Conservation (phyloP, 2,113 vertebrate genomes). For the Tychaedon coryphoeus region DNA sequence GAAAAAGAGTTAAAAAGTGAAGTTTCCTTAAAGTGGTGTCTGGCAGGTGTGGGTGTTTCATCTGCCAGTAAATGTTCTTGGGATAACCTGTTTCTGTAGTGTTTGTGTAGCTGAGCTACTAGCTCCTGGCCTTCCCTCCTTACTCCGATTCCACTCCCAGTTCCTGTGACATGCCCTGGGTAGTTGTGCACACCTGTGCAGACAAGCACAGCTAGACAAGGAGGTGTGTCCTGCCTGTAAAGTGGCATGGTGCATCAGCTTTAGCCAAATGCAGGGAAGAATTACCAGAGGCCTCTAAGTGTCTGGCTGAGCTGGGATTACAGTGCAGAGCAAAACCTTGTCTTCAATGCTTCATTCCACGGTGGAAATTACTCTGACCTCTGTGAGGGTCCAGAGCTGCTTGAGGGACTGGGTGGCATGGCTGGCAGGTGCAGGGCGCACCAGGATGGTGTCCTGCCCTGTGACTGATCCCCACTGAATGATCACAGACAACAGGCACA, state of each 20-base stretch:
- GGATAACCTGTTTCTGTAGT: neutral
- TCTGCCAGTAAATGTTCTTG: neutral
- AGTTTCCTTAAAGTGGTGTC: neutral
- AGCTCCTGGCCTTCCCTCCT: neutral
- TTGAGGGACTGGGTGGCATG: neutral
- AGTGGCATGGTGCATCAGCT: neutral
- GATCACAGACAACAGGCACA: neutral
- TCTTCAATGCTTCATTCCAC: neutral
- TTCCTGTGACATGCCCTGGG: rapidly evolving
- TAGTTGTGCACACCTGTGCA: neutral
- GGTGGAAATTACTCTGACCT: neutral
- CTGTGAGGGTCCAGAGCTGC: neutral
- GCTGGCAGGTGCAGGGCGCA: neutral
- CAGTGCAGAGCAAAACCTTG: neutral
- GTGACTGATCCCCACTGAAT: neutral
- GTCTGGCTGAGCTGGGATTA: neutral
- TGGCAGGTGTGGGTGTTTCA: neutral
- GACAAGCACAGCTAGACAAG: neutral
- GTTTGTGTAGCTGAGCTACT: neutral
- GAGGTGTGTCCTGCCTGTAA: neutral
- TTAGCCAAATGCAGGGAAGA: neutral
- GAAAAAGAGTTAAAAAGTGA: neutral
- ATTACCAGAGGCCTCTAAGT: neutral
- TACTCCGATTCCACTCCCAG: rapidly evolving
- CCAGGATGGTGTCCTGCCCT: neutral